Conservation (phyloP, 2,888 invertebrate species). For the Tenthredo livida region DNA sequence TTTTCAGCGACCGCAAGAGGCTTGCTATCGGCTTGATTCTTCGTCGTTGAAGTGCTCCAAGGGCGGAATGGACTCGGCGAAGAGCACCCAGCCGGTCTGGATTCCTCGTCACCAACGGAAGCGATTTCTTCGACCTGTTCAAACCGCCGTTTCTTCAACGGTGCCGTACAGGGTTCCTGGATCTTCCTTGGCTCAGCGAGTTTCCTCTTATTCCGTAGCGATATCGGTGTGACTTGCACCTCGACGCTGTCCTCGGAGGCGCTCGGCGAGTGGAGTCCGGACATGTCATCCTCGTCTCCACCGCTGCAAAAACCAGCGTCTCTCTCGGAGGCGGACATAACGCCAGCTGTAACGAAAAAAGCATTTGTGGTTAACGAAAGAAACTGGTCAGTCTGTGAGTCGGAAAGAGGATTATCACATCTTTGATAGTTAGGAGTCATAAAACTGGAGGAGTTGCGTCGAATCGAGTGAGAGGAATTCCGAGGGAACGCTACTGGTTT, state of each 20-base stretch:
- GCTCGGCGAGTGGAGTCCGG: conserved; percentile 82
- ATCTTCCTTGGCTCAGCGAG: conserved; percentile 84
- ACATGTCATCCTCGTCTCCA: conserved; percentile 83
- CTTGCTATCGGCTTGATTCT: conserved; percentile 20
- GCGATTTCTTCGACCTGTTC: conserved; percentile 64
- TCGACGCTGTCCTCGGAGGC: conserved; percentile 85
- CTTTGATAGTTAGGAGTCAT: conserved; percentile 27
- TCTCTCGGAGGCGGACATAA: conserved; percentile 80
- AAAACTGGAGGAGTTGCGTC: conserved; percentile 6
- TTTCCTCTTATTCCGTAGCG: conserved; percentile 83
- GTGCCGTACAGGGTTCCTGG: conserved; percentile 79
- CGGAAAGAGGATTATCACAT: not conserved
- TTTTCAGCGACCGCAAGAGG: conserved; percentile 70
- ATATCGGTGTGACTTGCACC: conserved; percentile 82
- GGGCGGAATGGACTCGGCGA: conserved; percentile 82
- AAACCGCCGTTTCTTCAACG: conserved; percentile 84
- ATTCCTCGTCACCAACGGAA: conserved; percentile 74
- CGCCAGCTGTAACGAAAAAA: conserved; percentile 80
- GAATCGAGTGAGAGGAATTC: conserved; percentile 18
- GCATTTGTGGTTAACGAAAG: conserved; percentile 24
- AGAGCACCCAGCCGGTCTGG: conserved; percentile 68
- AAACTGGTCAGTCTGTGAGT: not conserved
- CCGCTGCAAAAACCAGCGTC: conserved; percentile 89
- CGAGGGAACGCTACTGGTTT: conserved; percentile 32
- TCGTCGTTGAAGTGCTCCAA: conserved; percentile 80